Evolutionary conservation across 2,888 invertebrate genomes (phyloP), one percentile per base, ranked within the genome.

Genomic region (Sphinx pinastri): DNA sequence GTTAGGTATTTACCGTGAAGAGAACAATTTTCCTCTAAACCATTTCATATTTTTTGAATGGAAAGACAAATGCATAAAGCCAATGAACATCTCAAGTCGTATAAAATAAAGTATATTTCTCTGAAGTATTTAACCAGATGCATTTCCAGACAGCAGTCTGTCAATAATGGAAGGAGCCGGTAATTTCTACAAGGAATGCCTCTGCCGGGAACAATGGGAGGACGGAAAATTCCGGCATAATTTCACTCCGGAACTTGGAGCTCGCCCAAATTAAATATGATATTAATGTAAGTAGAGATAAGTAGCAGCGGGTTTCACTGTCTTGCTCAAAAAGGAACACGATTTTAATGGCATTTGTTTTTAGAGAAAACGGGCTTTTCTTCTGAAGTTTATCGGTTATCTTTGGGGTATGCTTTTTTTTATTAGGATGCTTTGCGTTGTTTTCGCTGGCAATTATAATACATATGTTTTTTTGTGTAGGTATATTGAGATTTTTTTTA

Each of bases 211-310:
- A 81, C 79, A 79, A 83, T 84, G 81, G 81, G 77, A 72, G 77
- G 78, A 71, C 75, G 71, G 76, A 79, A 63, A 63, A 63, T 63
- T 63, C 63, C 63, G 63, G 63, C 49, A 82, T 86, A 87, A 88
- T 87, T 84, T 81, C 80, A 75, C 79, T 74, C 78, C 74, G 74
- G 76, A 81, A 77, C 81, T 83, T 86, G 85, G 86, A 87, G 84
- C 84, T 77, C 76, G 82, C 83, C 86, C 88, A 86, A 87, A 84
- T 86, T 85, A 84, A 78, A 81, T 76, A 81, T 78, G 77, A 82
- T 83, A 83, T 82, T 63, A 63, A 63, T 63, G 63, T 49, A 49
- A 78, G 79, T 81, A 76, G 77, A 78, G 63, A 47, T 63, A 63
- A 63, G 63, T 63, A 47, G 47, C 16, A 25, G 13, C 19, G 60